A percentile compares a stretch with the other conserved stretches of the same genome.
phyloP scores from a whole-genome alignment of 2,888 invertebrate genomes.

The Seira musarum region DNA sequence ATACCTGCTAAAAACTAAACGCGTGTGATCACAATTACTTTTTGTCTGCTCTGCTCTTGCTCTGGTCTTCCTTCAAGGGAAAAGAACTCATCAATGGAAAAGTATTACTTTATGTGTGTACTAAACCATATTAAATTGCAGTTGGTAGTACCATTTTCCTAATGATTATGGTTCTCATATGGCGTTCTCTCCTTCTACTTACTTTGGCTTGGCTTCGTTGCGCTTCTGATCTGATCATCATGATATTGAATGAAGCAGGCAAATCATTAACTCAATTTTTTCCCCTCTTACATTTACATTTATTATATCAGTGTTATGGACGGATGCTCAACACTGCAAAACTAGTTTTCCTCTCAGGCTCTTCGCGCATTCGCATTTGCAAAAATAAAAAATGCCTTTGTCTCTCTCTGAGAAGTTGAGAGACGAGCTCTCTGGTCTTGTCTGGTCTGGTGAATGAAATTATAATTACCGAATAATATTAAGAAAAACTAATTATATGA shows the following conservation, averaged over 20 bases:
- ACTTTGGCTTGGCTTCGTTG: no score
- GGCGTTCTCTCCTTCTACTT: neutral
- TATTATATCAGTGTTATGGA: neutral
- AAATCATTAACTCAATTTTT: neutral
- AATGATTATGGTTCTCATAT: slow-evolving; percentile 42
- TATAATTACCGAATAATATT: slow-evolving; percentile 56
- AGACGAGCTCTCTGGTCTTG: neutral
- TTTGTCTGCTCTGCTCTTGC: neutral
- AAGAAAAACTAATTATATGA: slow-evolving; percentile 56
- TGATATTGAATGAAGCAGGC: neutral
- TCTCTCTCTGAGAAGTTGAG: neutral
- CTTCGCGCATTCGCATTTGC: neutral
- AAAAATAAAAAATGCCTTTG: neutral
- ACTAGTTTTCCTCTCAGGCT: slow-evolving; percentile 46
- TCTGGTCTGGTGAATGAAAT: no score
- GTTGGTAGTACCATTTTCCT: slow-evolving; percentile 51
- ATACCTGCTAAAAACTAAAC: neutral
- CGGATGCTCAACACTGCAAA: neutral
- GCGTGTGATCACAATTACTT: neutral
- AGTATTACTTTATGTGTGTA: neutral
- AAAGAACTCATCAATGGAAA: neutral
- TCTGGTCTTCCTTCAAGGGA: neutral
- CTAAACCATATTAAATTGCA: slow-evolving; percentile 44
- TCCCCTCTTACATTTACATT: neutral
- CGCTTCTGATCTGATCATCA: no score